Evolutionary conservation across 2,888 invertebrate genomes (phyloP).

Genomic region (Ceriagrion tenellum): DNA sequence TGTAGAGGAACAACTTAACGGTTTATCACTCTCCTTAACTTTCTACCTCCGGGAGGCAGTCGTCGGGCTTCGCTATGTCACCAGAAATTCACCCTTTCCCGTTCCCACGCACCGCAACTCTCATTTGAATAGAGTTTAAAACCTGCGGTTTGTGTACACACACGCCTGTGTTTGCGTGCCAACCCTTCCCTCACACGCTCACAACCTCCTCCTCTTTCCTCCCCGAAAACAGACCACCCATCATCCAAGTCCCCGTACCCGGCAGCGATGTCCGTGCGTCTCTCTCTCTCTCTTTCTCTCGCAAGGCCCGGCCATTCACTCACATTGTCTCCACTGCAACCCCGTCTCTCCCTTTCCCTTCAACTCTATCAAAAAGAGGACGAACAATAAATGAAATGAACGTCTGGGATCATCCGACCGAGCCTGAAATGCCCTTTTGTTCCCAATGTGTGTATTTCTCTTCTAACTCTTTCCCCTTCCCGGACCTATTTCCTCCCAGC

Average conservation of each 20-base stretch:
- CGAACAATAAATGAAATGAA: not conserved
- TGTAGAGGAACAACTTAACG: too few relatives aligned
- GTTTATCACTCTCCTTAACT: too few relatives aligned
- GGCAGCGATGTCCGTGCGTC: not conserved
- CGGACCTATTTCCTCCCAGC: too few relatives aligned
- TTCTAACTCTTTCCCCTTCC: too few relatives aligned
- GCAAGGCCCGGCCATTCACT: not conserved
- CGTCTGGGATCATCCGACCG: not conserved
- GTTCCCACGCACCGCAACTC: not conserved
- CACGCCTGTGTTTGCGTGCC: not conserved
- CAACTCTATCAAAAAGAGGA: not conserved
- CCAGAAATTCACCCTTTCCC: not conserved
- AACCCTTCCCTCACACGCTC: not conserved
- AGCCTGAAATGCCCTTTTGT: not conserved
- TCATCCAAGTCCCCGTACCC: not conserved
- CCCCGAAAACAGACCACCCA: too few relatives aligned
- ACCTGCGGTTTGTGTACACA: not conserved
- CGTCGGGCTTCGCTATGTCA: too few relatives aligned
- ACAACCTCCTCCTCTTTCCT: not conserved
- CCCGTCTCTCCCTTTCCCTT: not conserved
- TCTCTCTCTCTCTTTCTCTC: too few relatives aligned
- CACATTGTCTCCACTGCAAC: not conserved
- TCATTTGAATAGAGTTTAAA: constrained; percentile 51
- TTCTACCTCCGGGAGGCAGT: too few relatives aligned
- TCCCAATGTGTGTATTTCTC: not conserved